Percentiles rank a stretch among this genome's conserved stretches.
Conservation (phyloP, 2,113 vertebrate species). For the Andinoacara biseriatus region DNA sequence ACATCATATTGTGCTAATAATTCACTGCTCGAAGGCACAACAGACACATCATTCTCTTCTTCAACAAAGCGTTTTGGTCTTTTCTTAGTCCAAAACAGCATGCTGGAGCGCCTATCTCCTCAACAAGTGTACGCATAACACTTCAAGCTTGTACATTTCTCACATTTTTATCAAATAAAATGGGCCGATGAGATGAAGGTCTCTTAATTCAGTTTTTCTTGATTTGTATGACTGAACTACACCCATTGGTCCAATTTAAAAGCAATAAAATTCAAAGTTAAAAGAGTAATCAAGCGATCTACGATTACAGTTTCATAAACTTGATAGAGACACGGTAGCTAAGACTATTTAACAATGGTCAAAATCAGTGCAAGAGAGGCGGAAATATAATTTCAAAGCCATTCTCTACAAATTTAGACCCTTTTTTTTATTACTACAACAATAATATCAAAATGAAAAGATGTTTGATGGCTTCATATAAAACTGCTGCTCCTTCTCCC, state of each 20-base stretch:
- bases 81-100: neutral
- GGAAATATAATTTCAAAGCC: neutral
- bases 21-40: conserved; percentile 5
- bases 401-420: neutral
- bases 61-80: neutral
- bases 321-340: neutral
- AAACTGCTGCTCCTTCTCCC: neutral
- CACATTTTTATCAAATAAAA: conserved; percentile 8
- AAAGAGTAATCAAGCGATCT: neutral
- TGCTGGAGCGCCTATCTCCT: neutral
- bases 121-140: neutral
- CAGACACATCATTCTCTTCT: neutral
- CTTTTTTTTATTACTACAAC: neutral
- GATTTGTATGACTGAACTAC: neutral
- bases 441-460: neutral
- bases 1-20: conserved; percentile 18
- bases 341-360: neutral
- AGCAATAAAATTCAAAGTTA: neutral
- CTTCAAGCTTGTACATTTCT: neutral
- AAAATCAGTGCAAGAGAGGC: neutral
- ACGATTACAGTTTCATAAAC: neutral
- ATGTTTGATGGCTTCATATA: neutral
- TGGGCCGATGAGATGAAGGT: neutral
- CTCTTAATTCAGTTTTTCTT: neutral
- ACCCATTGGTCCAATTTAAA: neutral